phyloP scores from a whole-genome alignment of 2,113 vertebrate genomes.

The Gallinago undulata region DNA sequence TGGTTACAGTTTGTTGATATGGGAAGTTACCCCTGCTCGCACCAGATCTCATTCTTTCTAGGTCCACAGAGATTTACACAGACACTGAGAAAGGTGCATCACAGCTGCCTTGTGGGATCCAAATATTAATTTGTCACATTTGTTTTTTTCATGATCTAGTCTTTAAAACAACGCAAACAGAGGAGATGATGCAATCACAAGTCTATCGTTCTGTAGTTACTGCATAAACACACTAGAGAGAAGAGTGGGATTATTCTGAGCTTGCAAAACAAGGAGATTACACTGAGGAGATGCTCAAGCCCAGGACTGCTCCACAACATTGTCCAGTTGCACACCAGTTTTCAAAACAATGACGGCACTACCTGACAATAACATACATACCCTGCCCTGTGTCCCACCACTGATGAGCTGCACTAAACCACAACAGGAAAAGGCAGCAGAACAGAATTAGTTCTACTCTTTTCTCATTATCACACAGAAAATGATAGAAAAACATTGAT shows the following conservation, averaged over 20 bases:
- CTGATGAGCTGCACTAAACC: neutral
- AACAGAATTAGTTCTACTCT: neutral
- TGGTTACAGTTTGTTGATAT: neutral
- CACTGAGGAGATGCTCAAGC: neutral
- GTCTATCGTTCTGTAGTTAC: neutral
- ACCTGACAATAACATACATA: neutral
- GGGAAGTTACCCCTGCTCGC: neutral
- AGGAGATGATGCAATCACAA: neutral
- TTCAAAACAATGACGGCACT: neutral
- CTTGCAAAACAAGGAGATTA: neutral
- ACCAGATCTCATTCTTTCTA: neutral
- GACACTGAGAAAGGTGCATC: neutral
- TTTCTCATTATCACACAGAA: neutral
- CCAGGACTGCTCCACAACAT: neutral
- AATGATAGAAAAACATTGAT: neutral
- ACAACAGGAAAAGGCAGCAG: fast-evolving
- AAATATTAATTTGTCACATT: neutral
- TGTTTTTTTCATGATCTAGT: neutral
- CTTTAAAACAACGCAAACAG: neutral
- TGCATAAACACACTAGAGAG: fast-evolving
- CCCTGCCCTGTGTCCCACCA: neutral
- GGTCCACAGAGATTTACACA: neutral
- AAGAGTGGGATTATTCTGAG: neutral
- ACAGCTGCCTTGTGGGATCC: neutral
- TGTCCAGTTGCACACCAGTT: neutral